phyloP scores from a whole-genome alignment of 2,888 invertebrate genomes.

The Trachelus tabidus region DNA sequence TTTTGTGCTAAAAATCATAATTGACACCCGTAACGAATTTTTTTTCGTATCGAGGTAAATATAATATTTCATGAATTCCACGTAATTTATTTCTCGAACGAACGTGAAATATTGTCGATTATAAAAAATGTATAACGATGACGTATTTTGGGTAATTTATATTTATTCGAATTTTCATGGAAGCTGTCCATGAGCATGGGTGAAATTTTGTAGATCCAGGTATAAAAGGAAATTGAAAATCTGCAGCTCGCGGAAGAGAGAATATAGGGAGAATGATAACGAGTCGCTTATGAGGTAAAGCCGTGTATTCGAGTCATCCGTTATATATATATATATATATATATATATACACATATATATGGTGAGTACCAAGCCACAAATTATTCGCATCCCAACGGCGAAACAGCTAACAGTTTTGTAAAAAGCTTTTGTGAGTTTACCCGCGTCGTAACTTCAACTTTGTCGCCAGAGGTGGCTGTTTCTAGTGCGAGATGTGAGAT shows the following conservation, averaged over 20 bases:
- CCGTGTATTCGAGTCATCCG: too few species aligned
- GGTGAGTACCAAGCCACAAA: background rate
- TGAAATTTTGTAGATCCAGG: background rate
- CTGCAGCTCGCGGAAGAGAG: background rate
- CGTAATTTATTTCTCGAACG: too few species aligned
- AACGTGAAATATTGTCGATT: too few species aligned
- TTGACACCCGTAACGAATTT: background rate
- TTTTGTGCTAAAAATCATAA: background rate
- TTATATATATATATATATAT: background rate
- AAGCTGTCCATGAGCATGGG: background rate
- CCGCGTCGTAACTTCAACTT: slow-evolving; percentile 58
- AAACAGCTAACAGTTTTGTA: slow-evolving; percentile 50
- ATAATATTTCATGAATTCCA: background rate
- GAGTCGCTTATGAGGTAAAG: background rate
- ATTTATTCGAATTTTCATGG: background rate
- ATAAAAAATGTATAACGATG: too few species aligned
- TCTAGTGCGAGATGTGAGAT: background rate
- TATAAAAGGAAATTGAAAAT: background rate
- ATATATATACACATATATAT: too few species aligned
- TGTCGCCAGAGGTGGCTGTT: slow-evolving; percentile 35
- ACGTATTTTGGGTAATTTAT: background rate
- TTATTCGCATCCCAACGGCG: slow-evolving; percentile 1
- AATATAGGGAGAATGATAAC: background rate
- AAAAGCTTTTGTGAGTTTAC: slow-evolving; percentile 63
- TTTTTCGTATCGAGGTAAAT: background rate